Conservation (phyloP, 2,113 vertebrate genomes). For the Colossoma macropomum region DNA sequence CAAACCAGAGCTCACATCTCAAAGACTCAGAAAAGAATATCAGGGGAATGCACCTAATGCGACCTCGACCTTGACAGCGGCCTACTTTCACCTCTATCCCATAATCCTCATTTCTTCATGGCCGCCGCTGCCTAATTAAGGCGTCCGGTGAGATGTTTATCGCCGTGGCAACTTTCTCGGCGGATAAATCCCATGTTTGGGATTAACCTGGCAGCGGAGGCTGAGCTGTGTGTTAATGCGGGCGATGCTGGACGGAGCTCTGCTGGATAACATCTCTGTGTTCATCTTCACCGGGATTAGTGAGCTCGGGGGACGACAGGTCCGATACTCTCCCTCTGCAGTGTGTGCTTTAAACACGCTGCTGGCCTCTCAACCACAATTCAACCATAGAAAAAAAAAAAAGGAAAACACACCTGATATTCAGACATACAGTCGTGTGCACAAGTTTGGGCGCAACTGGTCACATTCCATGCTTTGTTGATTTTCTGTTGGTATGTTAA, state of each 20-base stretch:
- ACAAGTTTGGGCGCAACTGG: too few species aligned
- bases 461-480: too few species aligned
- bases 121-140: constrained; percentile 66
- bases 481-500: too few species aligned
- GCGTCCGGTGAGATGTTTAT: constrained; percentile 70
- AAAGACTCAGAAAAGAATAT: not conserved
- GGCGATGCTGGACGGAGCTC: constrained; percentile 69
- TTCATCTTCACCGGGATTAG: constrained; percentile 73
- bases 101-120: constrained; percentile 56
- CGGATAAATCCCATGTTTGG: constrained; percentile 74
- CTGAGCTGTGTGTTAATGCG: constrained; percentile 74
- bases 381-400: too few species aligned
- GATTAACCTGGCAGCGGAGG: constrained; percentile 75
- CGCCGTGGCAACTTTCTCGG: constrained; percentile 64
- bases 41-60: not conserved
- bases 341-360: not conserved
- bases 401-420: too few species aligned
- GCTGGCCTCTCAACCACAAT: too few species aligned
- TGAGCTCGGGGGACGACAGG: constrained; percentile 16
- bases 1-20: not conserved
- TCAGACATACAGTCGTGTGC: too few species aligned
- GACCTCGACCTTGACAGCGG: not conserved
- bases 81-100: constrained; percentile 36
- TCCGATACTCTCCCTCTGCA: constrained; percentile 1
- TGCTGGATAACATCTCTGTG: constrained; percentile 61